A percentile compares a stretch with the other conserved stretches of the same genome.
Conservation (phyloP, 1,140 invertebrate genomes). For the Sminthurides bifidus region DNA sequence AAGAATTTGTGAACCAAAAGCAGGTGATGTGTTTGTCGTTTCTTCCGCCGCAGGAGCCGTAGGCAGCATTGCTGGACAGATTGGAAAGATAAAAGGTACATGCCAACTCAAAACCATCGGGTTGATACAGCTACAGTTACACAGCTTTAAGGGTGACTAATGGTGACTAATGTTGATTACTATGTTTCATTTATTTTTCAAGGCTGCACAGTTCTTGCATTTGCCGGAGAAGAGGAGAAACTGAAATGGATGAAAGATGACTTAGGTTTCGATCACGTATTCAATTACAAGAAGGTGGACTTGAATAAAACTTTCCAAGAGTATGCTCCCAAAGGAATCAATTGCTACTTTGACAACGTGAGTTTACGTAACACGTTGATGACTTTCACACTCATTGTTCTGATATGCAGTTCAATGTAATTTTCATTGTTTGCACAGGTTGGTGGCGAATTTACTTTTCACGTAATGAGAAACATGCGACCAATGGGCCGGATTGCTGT, state of each 20-base stretch:
- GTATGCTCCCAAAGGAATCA: constrained; percentile 38
- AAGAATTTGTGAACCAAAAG: constrained; percentile 54
- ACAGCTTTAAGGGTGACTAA: neutral
- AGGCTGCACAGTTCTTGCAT: constrained; percentile 40
- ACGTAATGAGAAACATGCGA: constrained; percentile 50
- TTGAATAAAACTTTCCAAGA: constrained; percentile 34
- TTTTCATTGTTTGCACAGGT: constrained; percentile 39
- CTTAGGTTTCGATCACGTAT: constrained; percentile 39
- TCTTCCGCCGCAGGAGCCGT: constrained; percentile 47
- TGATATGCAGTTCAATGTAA: constrained; percentile 6
- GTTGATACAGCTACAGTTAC: neutral
- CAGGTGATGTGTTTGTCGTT: constrained; percentile 49
- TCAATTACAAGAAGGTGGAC: constrained; percentile 40
- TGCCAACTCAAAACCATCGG: neutral
- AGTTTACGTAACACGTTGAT: constrained; percentile 15
- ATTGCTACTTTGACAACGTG: constrained; percentile 65
- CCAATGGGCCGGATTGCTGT: constrained; percentile 47
- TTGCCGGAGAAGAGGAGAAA: constrained; percentile 39
- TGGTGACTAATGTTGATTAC: constrained; percentile 10
- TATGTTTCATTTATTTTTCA: constrained; percentile 26
- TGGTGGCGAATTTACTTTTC: constrained; percentile 51
- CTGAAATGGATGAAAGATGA: constrained; percentile 40
- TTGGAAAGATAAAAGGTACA: constrained; percentile 51
- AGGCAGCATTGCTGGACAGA: constrained; percentile 49
- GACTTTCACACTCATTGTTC: neutral